Evolutionary conservation across 30 jellyfish, hydroid and myxozoan species (phyloP).

Genomic region (Calvadosia cruxmelitensis): DNA sequence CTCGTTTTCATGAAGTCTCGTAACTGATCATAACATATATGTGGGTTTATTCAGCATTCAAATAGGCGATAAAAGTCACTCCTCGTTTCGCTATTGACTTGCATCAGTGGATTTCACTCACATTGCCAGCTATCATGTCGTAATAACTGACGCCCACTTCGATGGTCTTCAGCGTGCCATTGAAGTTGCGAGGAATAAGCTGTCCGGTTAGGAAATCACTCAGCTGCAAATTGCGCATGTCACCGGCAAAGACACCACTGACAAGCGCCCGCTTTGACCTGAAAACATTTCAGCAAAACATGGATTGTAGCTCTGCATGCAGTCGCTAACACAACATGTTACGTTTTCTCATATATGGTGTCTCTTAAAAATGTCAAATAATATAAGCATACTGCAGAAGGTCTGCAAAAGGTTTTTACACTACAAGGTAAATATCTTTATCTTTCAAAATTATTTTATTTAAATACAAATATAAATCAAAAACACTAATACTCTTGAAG

Average conservation of each 20-base stretch:
- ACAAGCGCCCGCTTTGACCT: conserved; percentile 69
- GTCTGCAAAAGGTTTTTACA: too few relatives aligned
- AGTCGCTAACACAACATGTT: not conserved
- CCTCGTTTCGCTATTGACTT: too few relatives aligned
- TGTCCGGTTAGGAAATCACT: conserved; percentile 28
- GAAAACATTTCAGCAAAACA: not conserved
- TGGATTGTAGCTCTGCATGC: not conserved
- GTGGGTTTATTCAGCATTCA: not conserved
- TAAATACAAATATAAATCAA: too few relatives aligned
- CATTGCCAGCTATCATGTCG: conserved; percentile 64
- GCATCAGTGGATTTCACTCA: conserved; percentile 9
- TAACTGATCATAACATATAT: too few relatives aligned
- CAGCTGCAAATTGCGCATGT: conserved; percentile 32
- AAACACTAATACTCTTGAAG: too few relatives aligned
- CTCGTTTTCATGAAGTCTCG: not conserved
- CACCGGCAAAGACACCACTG: conserved; percentile 82
- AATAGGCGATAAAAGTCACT: not conserved
- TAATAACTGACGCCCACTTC: conserved; percentile 53
- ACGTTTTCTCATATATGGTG: not conserved
- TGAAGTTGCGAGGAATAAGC: conserved; percentile 29
- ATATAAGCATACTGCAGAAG: too few relatives aligned
- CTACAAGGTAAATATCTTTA: too few relatives aligned
- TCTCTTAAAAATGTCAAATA: too few relatives aligned
- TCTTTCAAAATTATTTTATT: too few relatives aligned
- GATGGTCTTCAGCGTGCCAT: conserved; percentile 23